Evolutionary conservation across 2,888 invertebrate species (phyloP).

Genomic region (Aproaerema taeniolella): DNA sequence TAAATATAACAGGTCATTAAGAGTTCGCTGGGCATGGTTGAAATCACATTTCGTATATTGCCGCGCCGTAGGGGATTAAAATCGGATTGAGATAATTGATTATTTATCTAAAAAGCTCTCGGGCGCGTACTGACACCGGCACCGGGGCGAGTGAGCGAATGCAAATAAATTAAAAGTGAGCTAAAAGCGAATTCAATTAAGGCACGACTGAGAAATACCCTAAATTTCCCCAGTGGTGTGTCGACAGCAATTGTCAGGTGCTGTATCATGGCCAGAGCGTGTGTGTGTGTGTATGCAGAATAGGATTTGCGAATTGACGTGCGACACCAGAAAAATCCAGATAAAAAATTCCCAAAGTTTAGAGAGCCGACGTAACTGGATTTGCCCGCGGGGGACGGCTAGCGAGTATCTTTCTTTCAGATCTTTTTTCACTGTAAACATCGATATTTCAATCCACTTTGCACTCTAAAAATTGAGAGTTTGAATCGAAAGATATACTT

Average conservation of each 20-base stretch:
- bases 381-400: too few species aligned
- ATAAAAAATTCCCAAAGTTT: neutral
- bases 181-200: constrained; percentile 67
- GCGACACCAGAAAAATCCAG: neutral
- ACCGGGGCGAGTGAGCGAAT: constrained; percentile 58
- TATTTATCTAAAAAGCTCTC: constrained; percentile 62
- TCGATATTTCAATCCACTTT: too few species aligned
- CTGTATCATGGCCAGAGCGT: too few species aligned
- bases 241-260: constrained; percentile 12
- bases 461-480: too few species aligned
- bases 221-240: constrained; percentile 28
- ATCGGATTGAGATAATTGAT: constrained; percentile 63
- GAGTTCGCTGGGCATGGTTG: constrained; percentile 26
- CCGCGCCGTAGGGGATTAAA: constrained; percentile 41
- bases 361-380: neutral
- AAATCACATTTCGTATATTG: constrained; percentile 38
- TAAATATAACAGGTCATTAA: constrained; percentile 14
- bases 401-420: too few species aligned
- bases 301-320: neutral
- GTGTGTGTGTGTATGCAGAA: neutral
- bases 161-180: constrained; percentile 69
- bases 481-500: too few species aligned
- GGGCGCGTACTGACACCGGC: constrained; percentile 54
- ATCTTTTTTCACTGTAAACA: too few species aligned
- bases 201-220: constrained; percentile 48